Evolutionary conservation across 2,888 invertebrate genomes (phyloP), one percentile per base, ranked within the genome.

Genomic region (Athrips mouffetella): DNA sequence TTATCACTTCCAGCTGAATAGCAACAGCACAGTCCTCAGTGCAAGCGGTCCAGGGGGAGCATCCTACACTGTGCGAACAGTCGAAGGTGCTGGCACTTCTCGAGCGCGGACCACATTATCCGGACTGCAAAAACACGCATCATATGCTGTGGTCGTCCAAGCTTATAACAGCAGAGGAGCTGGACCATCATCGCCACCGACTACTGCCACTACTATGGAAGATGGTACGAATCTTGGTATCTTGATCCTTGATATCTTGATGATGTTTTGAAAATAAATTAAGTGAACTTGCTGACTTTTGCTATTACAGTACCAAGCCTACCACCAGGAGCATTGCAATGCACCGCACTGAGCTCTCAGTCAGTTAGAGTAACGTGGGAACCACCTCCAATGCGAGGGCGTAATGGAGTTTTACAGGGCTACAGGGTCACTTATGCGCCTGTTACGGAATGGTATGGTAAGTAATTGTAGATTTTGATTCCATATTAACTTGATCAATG

Each of bases 321-420:
- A 45, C 94, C 96, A 15, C 96, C 96, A 2, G 94, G 95, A 65
- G 92, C 94, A 63, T 91, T 96, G 16, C 93, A 93, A 58, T 96
- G 96, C 78, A 92, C 93, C 48, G 94, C 96, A 16, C 81, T 95
- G 50, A 94, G 94, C 65, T 95, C 96, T 18, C 95, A 95, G 78
- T 95, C 94, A 55, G 91, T 96, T 56, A 93, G 95, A 69, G 93
- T 96, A 59, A 92, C 94, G 50, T 96, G 96, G 96, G 94, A 95
- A 62, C 92, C 94, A 13, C 96, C 96, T 16, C 92, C 93, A 44
- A 83, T 91, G 42, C 91, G 94, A 59, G 95, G 95, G n/a, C 91
- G 94, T 55, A 96, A 96, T 76, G 96, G 96, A 11, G 91, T 94
- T 49, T 90, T 96, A 52, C 94, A 94, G 73, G 96, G 96, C 39